phyloP scores from a whole-genome alignment of 1,140 invertebrate genomes.

The Drosophila elegans region DNA sequence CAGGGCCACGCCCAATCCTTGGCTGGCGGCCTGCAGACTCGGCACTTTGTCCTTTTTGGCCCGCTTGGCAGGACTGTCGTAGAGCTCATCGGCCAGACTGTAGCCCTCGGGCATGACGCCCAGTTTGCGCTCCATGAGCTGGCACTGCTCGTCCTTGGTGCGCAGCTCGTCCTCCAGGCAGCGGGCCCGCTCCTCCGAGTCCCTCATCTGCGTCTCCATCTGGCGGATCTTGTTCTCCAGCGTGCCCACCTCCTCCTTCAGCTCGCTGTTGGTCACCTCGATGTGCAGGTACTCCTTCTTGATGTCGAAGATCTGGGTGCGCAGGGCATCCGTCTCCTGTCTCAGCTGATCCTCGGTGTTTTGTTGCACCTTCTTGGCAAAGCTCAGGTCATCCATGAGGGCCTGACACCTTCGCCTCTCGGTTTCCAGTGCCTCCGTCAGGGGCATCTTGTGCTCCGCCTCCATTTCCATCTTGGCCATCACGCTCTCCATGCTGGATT shows the following conservation, averaged over 20 bases:
- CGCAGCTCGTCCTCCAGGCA: constrained; percentile 75
- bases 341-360: constrained; percentile 85
- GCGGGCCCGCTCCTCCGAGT: constrained; percentile 60
- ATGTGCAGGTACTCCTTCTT: constrained; percentile 86
- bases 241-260: constrained; percentile 86
- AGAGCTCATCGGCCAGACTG: constrained; percentile 76
- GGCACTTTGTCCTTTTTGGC: constrained; percentile 56
- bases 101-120: constrained; percentile 64
- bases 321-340: constrained; percentile 85
- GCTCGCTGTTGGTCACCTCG: constrained; percentile 87
- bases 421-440: constrained; percentile 65
- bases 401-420: constrained; percentile 66
- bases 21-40: constrained; percentile 61
- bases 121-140: constrained; percentile 60
- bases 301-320: constrained; percentile 85
- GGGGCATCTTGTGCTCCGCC: constrained; percentile 52
- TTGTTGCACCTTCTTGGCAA: constrained; percentile 81
- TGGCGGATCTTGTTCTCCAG: constrained; percentile 74
- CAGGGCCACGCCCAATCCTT: constrained; percentile 65
- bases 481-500: constrained; percentile 84
- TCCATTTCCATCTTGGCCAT: constrained; percentile 61
- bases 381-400: constrained; percentile 71
- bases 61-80: constrained; percentile 74
- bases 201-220: constrained; percentile 44
- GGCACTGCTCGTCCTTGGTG: constrained; percentile 72